Conservation (phyloP, 2,888 invertebrate genomes). For the Amiota mariae region DNA sequence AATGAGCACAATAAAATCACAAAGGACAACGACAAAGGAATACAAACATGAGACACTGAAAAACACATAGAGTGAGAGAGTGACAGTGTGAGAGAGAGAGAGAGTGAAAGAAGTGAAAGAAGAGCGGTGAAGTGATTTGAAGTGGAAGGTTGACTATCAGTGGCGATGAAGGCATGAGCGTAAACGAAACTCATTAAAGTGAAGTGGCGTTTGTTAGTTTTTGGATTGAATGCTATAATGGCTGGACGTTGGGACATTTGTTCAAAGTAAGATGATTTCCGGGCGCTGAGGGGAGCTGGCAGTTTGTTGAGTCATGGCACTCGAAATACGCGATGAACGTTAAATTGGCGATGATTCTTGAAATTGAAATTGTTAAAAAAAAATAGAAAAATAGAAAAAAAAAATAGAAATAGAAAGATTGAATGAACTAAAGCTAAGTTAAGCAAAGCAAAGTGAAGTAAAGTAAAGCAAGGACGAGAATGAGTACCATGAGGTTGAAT, state of each 20-base stretch:
- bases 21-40: constrained; percentile 17
- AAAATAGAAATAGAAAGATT: neutral
- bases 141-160: neutral
- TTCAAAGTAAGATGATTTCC: neutral
- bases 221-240: constrained; percentile 26
- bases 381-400: neutral
- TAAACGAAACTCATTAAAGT: constrained; percentile 29
- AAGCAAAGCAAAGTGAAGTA: neutral
- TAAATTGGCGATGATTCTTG: constrained; percentile 18
- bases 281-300: neutral
- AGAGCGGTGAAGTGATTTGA: no score
- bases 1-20: constrained; percentile 17
- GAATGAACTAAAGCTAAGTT: neutral
- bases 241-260: neutral
- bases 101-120: neutral
- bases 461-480: neutral
- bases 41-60: constrained; percentile 18
- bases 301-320: neutral
- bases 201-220: constrained; percentile 30
- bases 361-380: constrained; percentile 24
- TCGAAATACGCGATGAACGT: neutral
- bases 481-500: neutral
- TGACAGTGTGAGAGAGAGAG: no score
- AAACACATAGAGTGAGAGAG: neutral
- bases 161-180: constrained; percentile 3